Evolutionary conservation across 2,888 invertebrate genomes (phyloP).

Genomic region (Norana najaformis): DNA sequence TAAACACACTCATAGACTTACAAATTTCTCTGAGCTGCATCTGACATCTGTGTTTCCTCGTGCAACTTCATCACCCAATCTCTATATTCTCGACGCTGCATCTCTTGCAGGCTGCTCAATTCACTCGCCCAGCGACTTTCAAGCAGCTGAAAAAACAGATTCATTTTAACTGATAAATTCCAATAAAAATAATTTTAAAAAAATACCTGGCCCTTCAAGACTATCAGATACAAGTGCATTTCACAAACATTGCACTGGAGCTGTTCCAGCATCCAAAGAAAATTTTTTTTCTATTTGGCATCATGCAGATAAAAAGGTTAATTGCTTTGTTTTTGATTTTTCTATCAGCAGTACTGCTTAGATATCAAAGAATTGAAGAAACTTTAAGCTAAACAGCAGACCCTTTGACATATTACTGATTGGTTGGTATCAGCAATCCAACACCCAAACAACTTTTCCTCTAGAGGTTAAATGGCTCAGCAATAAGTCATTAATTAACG

Average conservation of each 20-base stretch:
- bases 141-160: constrained; percentile 68
- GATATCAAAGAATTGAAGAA: not conserved
- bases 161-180: not conserved
- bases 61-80: constrained; percentile 85
- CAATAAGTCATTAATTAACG: too few species aligned
- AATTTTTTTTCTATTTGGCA: not conserved
- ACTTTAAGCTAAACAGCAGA: not conserved
- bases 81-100: constrained; percentile 82
- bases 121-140: constrained; percentile 78
- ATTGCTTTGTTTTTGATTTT: too few species aligned
- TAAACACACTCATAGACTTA: too few species aligned
- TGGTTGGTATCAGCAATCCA: too few species aligned
- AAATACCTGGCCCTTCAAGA: not conserved
- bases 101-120: constrained; percentile 80
- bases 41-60: constrained; percentile 70
- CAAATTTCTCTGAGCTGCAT: constrained; percentile 56
- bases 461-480: too few species aligned
- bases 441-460: too few species aligned
- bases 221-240: not conserved
- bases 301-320: not conserved
- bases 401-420: too few species aligned
- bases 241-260: not conserved
- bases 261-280: not conserved
- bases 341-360: not conserved
- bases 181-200: not conserved